Percentiles rank a stretch among this genome's conserved stretches.
phyloP scores from a whole-genome alignment of 1,140 invertebrate genomes.

The Arion vulgaris region DNA sequence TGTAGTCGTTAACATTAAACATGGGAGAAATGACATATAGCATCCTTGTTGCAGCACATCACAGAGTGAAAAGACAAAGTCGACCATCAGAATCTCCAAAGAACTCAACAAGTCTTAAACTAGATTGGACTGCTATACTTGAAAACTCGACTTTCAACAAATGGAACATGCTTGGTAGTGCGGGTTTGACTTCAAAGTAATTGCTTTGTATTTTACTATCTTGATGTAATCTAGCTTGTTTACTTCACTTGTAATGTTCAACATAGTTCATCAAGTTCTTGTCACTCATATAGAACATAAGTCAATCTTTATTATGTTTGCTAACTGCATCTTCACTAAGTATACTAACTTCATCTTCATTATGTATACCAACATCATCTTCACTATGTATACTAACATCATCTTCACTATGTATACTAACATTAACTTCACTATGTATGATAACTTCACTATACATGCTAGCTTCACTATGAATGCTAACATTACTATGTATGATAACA shows the following conservation, averaged over 20 bases:
- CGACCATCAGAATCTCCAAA: not conserved
- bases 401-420: not conserved
- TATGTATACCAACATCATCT: not conserved
- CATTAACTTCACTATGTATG: not conserved
- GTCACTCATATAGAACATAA: too few species aligned
- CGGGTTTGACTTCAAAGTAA: not conserved
- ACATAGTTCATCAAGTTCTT: too few species aligned
- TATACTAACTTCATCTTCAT: too few species aligned
- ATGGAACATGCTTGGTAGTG: constrained; percentile 50
- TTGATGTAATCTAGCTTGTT: too few species aligned
- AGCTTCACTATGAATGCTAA: too few species aligned
- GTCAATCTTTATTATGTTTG: too few species aligned
- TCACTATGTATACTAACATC: not conserved
- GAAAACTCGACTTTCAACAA: constrained; percentile 52
- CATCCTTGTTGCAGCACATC: not conserved
- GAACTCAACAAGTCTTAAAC: not conserved
- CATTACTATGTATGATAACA: too few species aligned
- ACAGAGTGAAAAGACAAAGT: not conserved
- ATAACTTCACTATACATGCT: not conserved
- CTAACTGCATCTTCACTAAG: too few species aligned
- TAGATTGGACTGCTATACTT: constrained; percentile 33
- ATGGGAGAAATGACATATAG: too few species aligned
- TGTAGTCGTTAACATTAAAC: too few species aligned
- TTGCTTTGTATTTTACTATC: too few species aligned
- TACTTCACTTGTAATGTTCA: too few species aligned